A percentile compares a stretch with the other conserved stretches of the same genome.
Evolutionary conservation across 2,888 invertebrate genomes (phyloP).

Genomic region (Amphimallon solstitiale): DNA sequence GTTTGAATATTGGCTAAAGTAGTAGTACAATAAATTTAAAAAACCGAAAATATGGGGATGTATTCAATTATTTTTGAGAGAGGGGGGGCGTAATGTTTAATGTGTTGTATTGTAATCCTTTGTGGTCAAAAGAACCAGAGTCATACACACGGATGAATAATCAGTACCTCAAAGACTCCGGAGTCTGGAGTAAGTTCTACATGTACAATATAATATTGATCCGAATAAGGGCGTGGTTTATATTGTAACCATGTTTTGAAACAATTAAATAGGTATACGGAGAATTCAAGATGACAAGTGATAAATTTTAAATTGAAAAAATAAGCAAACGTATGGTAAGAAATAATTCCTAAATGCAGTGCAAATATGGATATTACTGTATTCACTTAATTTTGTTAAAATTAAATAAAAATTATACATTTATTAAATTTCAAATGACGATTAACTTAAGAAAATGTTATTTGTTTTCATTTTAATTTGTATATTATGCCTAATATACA

Average conservation of each 20-base stretch:
- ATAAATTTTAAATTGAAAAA: neutral
- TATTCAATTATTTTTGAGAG: conserved; percentile 26
- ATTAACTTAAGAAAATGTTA: too few relatives aligned
- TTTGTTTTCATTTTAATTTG: too few relatives aligned
- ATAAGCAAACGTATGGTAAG: conserved; percentile 5
- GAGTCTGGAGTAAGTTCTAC: conserved; percentile 57
- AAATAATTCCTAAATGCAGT: too few relatives aligned
- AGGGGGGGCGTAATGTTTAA: conserved; percentile 15
- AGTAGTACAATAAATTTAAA: neutral
- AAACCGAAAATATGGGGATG: conserved; percentile 12
- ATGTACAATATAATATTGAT: conserved; percentile 58
- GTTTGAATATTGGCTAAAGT: too few relatives aligned
- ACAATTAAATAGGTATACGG: conserved; percentile 52
- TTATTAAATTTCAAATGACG: too few relatives aligned
- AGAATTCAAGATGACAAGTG: neutral
- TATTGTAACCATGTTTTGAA: conserved; percentile 51
- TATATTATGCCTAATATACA: too few relatives aligned
- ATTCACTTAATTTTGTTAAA: too few relatives aligned
- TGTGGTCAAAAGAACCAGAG: conserved; percentile 51
- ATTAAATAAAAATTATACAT: too few relatives aligned
- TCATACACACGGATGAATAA: conserved; percentile 50
- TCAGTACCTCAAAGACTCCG: conserved; percentile 53
- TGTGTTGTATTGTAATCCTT: conserved; percentile 46
- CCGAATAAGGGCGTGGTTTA: conserved; percentile 56
- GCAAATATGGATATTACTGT: too few relatives aligned